phyloP scores from a whole-genome alignment of 35 echinoderm and acorn worm species.

The Heliocidaris tuberculata region DNA sequence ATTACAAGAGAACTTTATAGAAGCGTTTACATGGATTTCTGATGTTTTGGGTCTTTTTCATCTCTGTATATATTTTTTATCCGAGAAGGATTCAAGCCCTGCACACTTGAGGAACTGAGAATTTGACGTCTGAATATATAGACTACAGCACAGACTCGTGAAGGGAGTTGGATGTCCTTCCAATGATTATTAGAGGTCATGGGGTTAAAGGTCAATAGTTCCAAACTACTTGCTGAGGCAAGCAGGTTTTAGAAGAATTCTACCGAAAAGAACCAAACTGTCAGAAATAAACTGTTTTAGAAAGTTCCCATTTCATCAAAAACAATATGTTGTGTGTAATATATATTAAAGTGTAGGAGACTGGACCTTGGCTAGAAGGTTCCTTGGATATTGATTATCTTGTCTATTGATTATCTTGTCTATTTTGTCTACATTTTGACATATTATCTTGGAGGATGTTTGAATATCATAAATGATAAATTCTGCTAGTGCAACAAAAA shows the following conservation, averaged over 20 bases:
- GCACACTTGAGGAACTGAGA: neutral
- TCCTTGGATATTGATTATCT: too few species aligned
- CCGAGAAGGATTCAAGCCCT: too few species aligned
- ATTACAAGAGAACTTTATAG: too few species aligned
- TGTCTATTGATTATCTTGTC: too few species aligned
- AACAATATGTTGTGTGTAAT: neutral
- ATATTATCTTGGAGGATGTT: too few species aligned
- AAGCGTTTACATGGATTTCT: too few species aligned
- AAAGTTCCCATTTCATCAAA: neutral
- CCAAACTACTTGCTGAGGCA: neutral
- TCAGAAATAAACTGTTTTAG: neutral
- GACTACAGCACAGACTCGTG: neutral
- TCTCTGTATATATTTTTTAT: too few species aligned
- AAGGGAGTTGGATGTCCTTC: constrained; percentile 15
- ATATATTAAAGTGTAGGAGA: neutral
- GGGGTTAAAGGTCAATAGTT: neutral
- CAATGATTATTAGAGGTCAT: neutral
- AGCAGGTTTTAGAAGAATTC: neutral
- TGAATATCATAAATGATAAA: too few species aligned
- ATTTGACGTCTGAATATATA: neutral
- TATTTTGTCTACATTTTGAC: too few species aligned
- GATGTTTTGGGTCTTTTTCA: too few species aligned
- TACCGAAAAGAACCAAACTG: neutral
- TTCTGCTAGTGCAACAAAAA: too few species aligned
- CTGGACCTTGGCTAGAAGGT: too few species aligned